A percentile compares a stretch with the other conserved stretches of the same genome.
These are phyloP conservation scores for Periparus ater DNA, from an alignment of 2,797 vertebrate genomes.

Conservation along the genomic window DNA sequence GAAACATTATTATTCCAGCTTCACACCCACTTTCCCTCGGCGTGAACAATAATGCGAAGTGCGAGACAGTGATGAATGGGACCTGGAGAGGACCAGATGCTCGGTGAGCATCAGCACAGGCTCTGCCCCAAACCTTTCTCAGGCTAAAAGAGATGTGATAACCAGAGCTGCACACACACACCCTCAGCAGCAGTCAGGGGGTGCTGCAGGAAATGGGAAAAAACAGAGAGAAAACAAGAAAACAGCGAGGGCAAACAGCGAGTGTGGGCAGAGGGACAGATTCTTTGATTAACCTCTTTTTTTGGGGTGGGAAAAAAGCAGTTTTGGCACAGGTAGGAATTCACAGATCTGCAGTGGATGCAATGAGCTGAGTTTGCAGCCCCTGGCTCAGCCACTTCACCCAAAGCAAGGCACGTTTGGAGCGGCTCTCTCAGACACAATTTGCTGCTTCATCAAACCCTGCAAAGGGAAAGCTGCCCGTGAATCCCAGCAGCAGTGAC, in stretches of 20 bases:
- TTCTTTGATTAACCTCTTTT: no score
- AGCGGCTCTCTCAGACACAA: background rate
- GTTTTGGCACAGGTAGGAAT: rapidly evolving
- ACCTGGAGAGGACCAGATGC: slow-evolving; percentile 53
- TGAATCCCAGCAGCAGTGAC: background rate
- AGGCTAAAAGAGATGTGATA: background rate
- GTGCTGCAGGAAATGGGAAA: background rate
- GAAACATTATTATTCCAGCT: slow-evolving; percentile 64
- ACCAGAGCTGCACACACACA: background rate
- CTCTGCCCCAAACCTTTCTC: slow-evolving; percentile 6
- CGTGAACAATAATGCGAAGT: slow-evolving; percentile 41
- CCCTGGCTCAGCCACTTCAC: rapidly evolving
- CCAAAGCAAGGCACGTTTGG: rapidly evolving
- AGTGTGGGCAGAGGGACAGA: rapidly evolving
- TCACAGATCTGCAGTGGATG: background rate
- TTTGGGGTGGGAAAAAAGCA: background rate
- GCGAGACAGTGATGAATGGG: slow-evolving; percentile 62
- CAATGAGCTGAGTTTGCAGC: rapidly evolving
- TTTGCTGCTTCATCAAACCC: background rate
- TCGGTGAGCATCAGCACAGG: background rate
- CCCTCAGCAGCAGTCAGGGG: background rate
- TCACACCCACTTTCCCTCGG: slow-evolving; percentile 53
- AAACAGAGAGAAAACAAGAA: background rate
- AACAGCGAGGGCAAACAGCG: background rate
- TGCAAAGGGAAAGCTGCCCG: background rate